phyloP scores from a whole-genome alignment of 2,797 vertebrate genomes.

The Enteromius thamalakanensis region DNA sequence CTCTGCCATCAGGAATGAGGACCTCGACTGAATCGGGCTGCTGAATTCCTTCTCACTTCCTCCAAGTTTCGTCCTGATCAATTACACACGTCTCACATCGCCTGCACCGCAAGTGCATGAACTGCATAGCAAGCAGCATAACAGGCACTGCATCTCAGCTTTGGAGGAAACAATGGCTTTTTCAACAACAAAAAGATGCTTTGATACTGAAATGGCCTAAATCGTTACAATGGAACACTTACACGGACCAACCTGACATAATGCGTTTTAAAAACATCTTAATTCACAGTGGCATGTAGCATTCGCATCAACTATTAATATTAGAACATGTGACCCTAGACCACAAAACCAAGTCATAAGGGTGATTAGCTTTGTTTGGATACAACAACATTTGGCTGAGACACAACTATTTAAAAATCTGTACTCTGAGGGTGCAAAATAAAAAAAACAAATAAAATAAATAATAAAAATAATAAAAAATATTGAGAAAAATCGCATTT shows the following conservation, averaged over 20 bases:
- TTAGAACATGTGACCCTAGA: not conserved
- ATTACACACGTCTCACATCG: conserved; percentile 7
- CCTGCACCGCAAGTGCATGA: not conserved
- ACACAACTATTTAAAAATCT: not conserved
- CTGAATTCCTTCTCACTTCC: conserved; percentile 39
- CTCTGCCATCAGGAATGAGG: conserved; percentile 20
- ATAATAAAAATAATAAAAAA: no score
- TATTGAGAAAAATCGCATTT: not conserved
- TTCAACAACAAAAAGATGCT: conserved; percentile 12
- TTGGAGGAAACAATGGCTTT: not conserved
- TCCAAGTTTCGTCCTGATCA: conserved; percentile 32
- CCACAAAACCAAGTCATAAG: not conserved
- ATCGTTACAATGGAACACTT: not conserved
- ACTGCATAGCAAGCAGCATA: not conserved
- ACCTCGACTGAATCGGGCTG: not conserved
- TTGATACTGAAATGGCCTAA: not conserved
- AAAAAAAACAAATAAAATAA: no score
- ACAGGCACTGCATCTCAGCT: not conserved
- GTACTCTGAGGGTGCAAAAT: not conserved
- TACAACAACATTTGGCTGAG: not conserved
- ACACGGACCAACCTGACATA: not conserved
- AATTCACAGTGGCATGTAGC: not conserved
- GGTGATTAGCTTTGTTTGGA: not conserved
- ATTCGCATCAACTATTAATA: not conserved
- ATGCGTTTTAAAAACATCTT: not conserved